Evolutionary conservation across 30 jellyfish, hydroid and myxozoan species (phyloP).

Genomic region (Aurelia sp.): DNA sequence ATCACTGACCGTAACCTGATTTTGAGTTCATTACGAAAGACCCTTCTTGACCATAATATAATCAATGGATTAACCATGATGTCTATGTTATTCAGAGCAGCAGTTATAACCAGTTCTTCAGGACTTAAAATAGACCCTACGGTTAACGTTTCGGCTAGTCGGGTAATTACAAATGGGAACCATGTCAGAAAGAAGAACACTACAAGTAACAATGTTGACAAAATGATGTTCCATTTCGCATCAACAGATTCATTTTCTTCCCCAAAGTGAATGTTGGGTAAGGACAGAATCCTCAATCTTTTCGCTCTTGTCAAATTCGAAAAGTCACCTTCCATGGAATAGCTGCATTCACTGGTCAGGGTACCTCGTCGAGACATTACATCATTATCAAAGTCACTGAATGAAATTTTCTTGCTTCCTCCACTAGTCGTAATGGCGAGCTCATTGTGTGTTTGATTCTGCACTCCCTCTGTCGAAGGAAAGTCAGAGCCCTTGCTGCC

Average conservation of each 20-base stretch:
- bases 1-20: neutral
- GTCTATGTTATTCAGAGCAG: slow-evolving; percentile 49
- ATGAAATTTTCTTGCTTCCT: too few relatives aligned
- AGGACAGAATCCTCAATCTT: slow-evolving; percentile 34
- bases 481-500: too few relatives aligned
- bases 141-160: slow-evolving; percentile 27
- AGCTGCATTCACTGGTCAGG: neutral
- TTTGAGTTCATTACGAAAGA: slow-evolving; percentile 19
- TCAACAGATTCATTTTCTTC: neutral
- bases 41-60: slow-evolving; percentile 19
- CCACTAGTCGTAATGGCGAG: too few relatives aligned
- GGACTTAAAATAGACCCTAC: neutral
- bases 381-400: too few relatives aligned
- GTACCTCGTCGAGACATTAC: neutral
- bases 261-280: slow-evolving; percentile 11
- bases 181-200: slow-evolving; percentile 20
- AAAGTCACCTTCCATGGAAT: slow-evolving; percentile 1
- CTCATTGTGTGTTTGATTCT: too few relatives aligned
- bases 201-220: slow-evolving; percentile 42
- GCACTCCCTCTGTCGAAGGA: too few relatives aligned
- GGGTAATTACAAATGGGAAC: slow-evolving; percentile 46
- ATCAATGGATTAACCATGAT: slow-evolving; percentile 39
- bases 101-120: slow-evolving; percentile 24
- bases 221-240: slow-evolving; percentile 26
- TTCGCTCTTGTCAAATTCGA: slow-evolving; percentile 27